Evolutionary conservation across 2,888 invertebrate species (phyloP), one percentile per base, ranked within the genome.

Genomic region (Lasioglossum lativentre): DNA sequence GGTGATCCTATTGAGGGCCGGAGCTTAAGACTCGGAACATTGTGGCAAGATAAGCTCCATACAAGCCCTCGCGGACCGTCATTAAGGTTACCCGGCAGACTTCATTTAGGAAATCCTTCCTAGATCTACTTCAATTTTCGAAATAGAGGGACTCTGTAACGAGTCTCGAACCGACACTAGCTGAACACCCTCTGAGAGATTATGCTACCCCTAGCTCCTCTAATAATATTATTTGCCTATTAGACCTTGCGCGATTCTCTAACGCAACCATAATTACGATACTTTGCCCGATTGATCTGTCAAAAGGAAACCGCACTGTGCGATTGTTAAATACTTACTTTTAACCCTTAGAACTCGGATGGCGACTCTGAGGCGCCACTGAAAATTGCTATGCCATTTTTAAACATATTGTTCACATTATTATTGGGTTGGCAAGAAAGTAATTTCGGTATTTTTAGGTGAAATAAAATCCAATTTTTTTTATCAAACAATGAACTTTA

Each of bases 11-110:
- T 68, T 68, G 68, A 68, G 68, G n/a, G 38, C 19, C 40, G 19
- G 19, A 23, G 38, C 68, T 68, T 68, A 38, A 38, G 34, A 40
- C 68, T 38, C 68, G 68, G 68, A 40, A 68, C 68, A 68, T 68
- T 38, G 68, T 68, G 68, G 68, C 38, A 68, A 68, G 68, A 68
- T 68, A 68, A 68, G 68, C n/a, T 68, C 19, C 68, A 38, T 68
- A 38, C 68, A 38, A 68, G 12, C 38, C 68, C 68, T 68, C 68
- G 23, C 40, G 68, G 68, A 68, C 68, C 68, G 68, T 68, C 68
- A 68, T 68, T 68, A 68, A 68, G 68, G 38, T 68, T 68, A 38
- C 68, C 38, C n/a, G 23, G n/a, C 34, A 38, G 68, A 68, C 68
- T 68, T 68, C 68, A 68, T 38, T 68, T 23, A 38, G 23, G 68